Percentiles rank a stretch among this genome's conserved stretches.
These are phyloP conservation scores for Boleophthalmus pectinirostris DNA, from an alignment of 2,113 vertebrate species.

Conservation along the genomic window DNA sequence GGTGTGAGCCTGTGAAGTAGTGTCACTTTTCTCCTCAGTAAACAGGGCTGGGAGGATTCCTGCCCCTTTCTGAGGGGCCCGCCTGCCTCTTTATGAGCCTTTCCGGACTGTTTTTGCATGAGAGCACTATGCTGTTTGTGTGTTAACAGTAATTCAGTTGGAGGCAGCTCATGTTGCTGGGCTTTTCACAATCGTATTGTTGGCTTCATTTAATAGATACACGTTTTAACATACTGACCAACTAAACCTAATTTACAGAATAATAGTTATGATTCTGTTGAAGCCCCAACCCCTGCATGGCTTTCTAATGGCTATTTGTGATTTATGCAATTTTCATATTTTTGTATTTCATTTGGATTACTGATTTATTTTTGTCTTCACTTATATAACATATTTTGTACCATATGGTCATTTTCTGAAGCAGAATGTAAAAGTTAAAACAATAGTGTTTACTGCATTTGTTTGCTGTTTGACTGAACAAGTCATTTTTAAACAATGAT, in stretches of 20 bases:
- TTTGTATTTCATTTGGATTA: neutral
- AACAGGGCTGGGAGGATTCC: slow-evolving; percentile 71
- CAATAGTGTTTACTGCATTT: slow-evolving; percentile 42
- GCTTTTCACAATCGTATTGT: slow-evolving; percentile 52
- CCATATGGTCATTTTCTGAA: slow-evolving; percentile 2
- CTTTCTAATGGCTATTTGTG: neutral
- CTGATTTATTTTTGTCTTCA: neutral
- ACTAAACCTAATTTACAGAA: neutral
- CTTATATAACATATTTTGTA: neutral
- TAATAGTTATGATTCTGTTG: neutral
- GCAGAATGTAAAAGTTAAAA: slow-evolving; percentile 39
- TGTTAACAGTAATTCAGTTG: slow-evolving; percentile 48
- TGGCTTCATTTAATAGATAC: slow-evolving; percentile 37
- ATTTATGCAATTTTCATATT: neutral
- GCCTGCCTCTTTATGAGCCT: slow-evolving; percentile 74
- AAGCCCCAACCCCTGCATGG: neutral
- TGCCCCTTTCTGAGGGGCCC: slow-evolving; percentile 73
- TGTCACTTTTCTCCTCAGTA: slow-evolving; percentile 72
- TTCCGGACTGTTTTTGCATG: slow-evolving; percentile 62
- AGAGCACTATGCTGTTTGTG: slow-evolving; percentile 35
- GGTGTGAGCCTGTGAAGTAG: slow-evolving; percentile 59
- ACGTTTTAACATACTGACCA: slow-evolving; percentile 16
- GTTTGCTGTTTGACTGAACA: slow-evolving; percentile 57
- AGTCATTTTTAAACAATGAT: slow-evolving; percentile 60
- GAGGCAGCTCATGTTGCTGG: slow-evolving; percentile 63